Conservation (phyloP, 2,888 invertebrate species). For the Meghimatium bilineatum region DNA sequence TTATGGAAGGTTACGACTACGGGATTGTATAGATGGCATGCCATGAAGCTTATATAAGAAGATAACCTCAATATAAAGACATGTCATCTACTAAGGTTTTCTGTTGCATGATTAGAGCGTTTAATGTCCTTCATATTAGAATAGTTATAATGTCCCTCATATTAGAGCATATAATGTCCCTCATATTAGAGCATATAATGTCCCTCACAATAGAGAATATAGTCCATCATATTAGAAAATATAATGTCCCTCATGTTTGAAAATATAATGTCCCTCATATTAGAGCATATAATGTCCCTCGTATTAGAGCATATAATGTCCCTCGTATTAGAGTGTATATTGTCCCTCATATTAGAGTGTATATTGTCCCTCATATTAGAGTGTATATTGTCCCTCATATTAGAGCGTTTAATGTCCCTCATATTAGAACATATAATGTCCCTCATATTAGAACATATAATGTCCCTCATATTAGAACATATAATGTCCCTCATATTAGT, state of each 20-base stretch:
- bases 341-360: neutral
- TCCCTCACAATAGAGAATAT: neutral
- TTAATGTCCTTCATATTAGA: too few species aligned
- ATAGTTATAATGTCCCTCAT: neutral
- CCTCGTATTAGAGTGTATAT: neutral
- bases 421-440: neutral
- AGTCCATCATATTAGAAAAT: too few species aligned
- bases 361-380: neutral
- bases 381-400: neutral
- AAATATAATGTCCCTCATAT: neutral
- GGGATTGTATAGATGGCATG: too few species aligned
- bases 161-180: neutral
- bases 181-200: too few species aligned
- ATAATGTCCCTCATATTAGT: neutral
- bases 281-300: neutral
- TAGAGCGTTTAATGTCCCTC: neutral
- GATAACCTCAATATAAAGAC: too few species aligned
- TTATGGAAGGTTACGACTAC: too few species aligned
- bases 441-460: neutral
- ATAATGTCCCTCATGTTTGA: neutral
- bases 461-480: neutral
- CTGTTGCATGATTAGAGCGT: too few species aligned
- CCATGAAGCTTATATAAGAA: too few species aligned
- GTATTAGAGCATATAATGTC: neutral
- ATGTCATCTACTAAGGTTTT: too few species aligned